Base-by-base conservation (phyloP, 2,797 vertebrate species). In the Enteromius unitaeniatus region DNA sequence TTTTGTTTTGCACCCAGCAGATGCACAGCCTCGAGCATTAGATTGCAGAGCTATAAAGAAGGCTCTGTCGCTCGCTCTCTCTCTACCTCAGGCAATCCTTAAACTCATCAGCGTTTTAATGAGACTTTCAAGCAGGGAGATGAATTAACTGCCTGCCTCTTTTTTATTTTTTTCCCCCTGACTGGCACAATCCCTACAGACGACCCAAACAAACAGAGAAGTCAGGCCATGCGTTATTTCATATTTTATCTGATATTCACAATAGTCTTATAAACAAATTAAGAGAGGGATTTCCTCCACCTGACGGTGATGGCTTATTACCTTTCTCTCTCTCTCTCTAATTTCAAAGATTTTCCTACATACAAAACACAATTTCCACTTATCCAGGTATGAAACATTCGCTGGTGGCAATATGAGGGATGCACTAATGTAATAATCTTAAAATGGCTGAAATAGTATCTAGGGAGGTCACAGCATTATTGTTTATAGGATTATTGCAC, bases 101-200 rank as follows among this genome's bases (percentile, higher is more conserved):
- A 91, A 92, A 90, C 92, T 95, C 92, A 95, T 95, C 95, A 93
- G 88, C 88, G 86, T 89, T 91, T 90, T 91, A 95, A 95, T 92
- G 93, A 95, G 92, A 95, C 92, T 93, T 92, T 95, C 88, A 88
- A 94, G 89, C 88, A 85, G 91, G 84, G 91, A 94, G 92, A 94
- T 92, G 95, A 95, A 96, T 95, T 95, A 95, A 95, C 92, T 92
- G 91, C 88, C 90, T 93, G 88, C 89, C 93, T 91, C 90, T 91
- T 91, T 91, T 73, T 15, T 62, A 92, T 91, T 90, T 91, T 91
- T 91, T 79, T 65, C 49, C 70, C 87, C 42, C 70, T 60, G 51
- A 23, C 79, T 83, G 87, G 86, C 87, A 87, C 84, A 87, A 88
- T 82, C 90, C 92, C 91, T 90, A 88, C 93, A 53, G 70, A 74